Percentiles rank a stretch among this genome's conserved stretches.
phyloP scores from a whole-genome alignment of 1,140 invertebrate species.

The Mamestra configurata region DNA sequence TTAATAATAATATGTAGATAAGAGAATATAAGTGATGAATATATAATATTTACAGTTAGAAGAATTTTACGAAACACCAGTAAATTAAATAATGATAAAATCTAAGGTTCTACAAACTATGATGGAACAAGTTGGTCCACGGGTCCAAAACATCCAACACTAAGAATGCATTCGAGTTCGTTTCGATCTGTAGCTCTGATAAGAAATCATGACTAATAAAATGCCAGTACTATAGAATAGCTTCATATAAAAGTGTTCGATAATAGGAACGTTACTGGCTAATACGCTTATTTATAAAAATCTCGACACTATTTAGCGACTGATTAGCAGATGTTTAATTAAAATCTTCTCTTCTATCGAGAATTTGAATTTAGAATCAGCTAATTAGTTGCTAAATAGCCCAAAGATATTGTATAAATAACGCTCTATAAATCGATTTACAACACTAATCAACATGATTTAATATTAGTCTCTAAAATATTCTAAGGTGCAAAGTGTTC shows the following conservation, averaged over 20 bases:
- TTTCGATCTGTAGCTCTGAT: constrained; percentile 31
- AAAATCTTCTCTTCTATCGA: too few species aligned
- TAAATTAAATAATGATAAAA: constrained; percentile 9
- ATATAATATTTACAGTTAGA: not conserved
- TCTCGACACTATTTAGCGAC: too few species aligned
- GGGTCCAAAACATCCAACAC: constrained; percentile 41
- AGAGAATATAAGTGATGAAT: not conserved
- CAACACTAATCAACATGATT: not conserved
- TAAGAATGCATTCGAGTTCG: constrained; percentile 37
- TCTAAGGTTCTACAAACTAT: constrained; percentile 43
- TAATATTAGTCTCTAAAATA: not conserved
- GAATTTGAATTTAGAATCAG: too few species aligned
- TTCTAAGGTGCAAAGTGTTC: not conserved
- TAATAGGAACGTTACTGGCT: not conserved
- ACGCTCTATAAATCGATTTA: not conserved
- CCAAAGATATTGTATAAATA: too few species aligned
- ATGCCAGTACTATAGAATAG: not conserved
- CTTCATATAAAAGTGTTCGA: not conserved
- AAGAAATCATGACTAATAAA: not conserved
- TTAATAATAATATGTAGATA: not conserved
- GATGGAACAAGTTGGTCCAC: constrained; percentile 43
- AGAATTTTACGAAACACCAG: not conserved
- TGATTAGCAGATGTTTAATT: too few species aligned
- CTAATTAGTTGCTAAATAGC: too few species aligned
- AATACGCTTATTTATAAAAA: too few species aligned